phyloP scores from a whole-genome alignment of 1,140 invertebrate genomes.

The Grapholita molesta region DNA sequence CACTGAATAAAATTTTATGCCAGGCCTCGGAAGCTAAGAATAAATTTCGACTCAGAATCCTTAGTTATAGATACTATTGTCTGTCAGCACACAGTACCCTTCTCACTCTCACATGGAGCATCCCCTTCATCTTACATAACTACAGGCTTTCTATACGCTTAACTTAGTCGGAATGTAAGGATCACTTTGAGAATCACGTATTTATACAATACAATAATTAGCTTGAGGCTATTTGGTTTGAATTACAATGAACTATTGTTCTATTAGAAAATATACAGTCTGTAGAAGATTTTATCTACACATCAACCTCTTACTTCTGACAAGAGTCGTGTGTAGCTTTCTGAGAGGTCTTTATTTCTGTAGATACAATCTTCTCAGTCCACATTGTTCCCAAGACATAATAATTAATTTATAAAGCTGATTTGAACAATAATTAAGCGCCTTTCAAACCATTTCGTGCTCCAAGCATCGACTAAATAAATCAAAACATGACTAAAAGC shows the following conservation, averaged over 20 bases:
- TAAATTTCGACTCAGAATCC: neutral
- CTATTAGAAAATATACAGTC: neutral
- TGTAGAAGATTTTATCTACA: neutral
- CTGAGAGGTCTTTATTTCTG: neutral
- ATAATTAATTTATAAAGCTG: too few relatives aligned
- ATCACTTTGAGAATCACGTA: neutral
- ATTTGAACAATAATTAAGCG: neutral
- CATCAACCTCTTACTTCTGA: neutral
- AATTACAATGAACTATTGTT: neutral
- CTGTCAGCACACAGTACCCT: neutral
- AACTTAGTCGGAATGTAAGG: neutral
- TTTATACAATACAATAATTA: neutral
- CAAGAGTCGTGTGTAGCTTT: neutral
- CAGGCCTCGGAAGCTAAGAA: neutral
- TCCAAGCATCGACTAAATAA: neutral
- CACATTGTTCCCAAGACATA: neutral
- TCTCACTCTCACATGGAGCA: neutral
- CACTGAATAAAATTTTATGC: neutral
- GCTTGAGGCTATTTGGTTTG: neutral
- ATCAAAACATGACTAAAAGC: constrained; percentile 9
- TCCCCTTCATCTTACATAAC: neutral
- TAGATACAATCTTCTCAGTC: neutral
- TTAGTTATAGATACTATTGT: neutral
- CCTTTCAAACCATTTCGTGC: neutral
- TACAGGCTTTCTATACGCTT: neutral